Percentiles rank a stretch among this genome's conserved stretches.
phyloP scores from a whole-genome alignment of 1,140 invertebrate species.

The Pomacea maculata region DNA sequence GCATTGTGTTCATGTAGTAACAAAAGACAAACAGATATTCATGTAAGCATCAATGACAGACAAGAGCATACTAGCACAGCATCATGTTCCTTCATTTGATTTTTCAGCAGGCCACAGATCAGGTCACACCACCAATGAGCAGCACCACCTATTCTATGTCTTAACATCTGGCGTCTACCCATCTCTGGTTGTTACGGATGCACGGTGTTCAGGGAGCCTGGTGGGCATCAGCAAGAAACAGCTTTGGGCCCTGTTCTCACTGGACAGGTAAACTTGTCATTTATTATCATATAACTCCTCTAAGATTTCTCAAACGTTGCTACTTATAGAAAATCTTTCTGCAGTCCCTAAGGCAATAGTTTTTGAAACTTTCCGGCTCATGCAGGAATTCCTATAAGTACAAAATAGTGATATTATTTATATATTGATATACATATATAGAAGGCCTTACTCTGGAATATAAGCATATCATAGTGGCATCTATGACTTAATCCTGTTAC shows the following conservation, averaged over 20 bases:
- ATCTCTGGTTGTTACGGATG: constrained; percentile 59
- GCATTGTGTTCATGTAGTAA: too few species aligned
- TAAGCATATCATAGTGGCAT: background rate
- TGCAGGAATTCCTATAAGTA: background rate
- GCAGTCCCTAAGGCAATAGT: background rate
- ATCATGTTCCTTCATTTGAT: too few species aligned
- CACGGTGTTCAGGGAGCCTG: constrained; percentile 59
- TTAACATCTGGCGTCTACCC: constrained; percentile 63
- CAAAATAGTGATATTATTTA: background rate
- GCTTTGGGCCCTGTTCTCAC: constrained; percentile 61
- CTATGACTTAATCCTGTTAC: too few species aligned
- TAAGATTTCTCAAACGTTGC: background rate
- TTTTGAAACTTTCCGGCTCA: background rate
- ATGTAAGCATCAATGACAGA: too few species aligned
- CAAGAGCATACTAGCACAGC: too few species aligned
- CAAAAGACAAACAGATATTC: too few species aligned
- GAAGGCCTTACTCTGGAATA: too few species aligned
- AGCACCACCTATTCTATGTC: constrained; percentile 59
- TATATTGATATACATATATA: too few species aligned
- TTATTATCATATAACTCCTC: background rate
- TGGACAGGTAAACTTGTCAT: constrained; percentile 56
- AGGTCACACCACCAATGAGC: constrained; percentile 41
- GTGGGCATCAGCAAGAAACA: constrained; percentile 63
- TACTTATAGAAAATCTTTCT: background rate
- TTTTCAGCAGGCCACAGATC: constrained; percentile 32